These are phyloP conservation scores for Uromys caudimaculatus DNA, from an alignment of 2,797 vertebrate genomes.

Conservation along the genomic window DNA sequence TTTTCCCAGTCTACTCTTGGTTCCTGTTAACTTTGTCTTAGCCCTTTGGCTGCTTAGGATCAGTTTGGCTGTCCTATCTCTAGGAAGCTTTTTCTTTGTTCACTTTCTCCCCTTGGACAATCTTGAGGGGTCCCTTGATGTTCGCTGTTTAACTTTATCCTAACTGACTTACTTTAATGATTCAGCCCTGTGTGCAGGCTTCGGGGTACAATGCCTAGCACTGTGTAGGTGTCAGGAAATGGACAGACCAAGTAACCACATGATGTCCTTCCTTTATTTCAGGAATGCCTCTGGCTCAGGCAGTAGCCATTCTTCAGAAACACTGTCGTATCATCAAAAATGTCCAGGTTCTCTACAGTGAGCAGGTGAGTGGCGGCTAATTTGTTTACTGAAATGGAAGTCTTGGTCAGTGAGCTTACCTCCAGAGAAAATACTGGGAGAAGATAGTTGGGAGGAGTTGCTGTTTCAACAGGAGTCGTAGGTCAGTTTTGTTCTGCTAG, in stretches of 20 bases:
- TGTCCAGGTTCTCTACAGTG: slow-evolving; percentile 99
- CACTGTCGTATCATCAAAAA: slow-evolving; percentile 99
- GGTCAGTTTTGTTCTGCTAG: neutral
- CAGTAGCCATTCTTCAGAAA: slow-evolving; percentile 98
- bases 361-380: slow-evolving; percentile 91
- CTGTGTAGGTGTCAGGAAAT: slow-evolving; percentile 18
- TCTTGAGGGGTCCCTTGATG: neutral
- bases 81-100: slow-evolving; percentile 21
- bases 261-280: slow-evolving; percentile 74
- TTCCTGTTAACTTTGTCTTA: slow-evolving; percentile 57
- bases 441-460: neutral
- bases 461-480: slow-evolving; percentile 20
- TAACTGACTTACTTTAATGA: slow-evolving; percentile 18
- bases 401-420: neutral
- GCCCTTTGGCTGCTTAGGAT: slow-evolving; percentile 1
- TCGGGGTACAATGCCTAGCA: neutral
- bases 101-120: slow-evolving; percentile 17
- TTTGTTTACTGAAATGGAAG: neutral
- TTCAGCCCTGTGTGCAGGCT: neutral
- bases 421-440: neutral
- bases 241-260: slow-evolving; percentile 53
- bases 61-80: neutral
- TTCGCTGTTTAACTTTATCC: slow-evolving; percentile 42
- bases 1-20: slow-evolving; percentile 23
- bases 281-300: slow-evolving; percentile 99